Evolutionary conservation across 1,140 invertebrate genomes (phyloP), one percentile per base, ranked within the genome.

Genomic region (Cydia strobilella): DNA sequence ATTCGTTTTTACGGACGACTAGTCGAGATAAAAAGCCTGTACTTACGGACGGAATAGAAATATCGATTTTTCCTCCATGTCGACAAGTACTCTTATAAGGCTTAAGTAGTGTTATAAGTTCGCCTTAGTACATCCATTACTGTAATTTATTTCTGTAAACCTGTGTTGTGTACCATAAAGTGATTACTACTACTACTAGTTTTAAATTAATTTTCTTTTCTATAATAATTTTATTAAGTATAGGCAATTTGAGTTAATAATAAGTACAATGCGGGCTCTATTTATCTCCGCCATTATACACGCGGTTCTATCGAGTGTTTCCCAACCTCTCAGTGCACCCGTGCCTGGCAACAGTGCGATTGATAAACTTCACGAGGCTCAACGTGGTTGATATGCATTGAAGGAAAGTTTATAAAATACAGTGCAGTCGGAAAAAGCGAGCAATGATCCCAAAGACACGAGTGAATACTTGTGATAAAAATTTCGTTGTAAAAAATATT

Each of bases 311-410:
- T 69, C 27, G 65, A 39, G 65, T 69, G n/a, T 69, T 69, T 35
- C 65, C 65, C 65, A 69, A 69, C 65, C 15, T 66, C 63, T 66
- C 35, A 12, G 63, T 66, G 63, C 63, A 66, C 15, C 20, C 23
- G 63, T 2, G 20, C 20, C 39, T 7, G 65, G 13, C 4, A 2
- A 10, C 27, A n/a, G 65, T 18, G 27, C 65, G 42, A 69, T n/a
- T 69, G 7, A 39, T 23, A 59, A 59, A 23, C 54, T 59, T 23
- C n/a, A 51, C n/a, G 48, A 18, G 48, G 6, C 7, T 51, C n/a
- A 12, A 12, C 13, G 13, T 45, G 42, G 10, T 45, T 51, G 48
- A 18, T 39, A 39, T 10, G 35, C 7, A 39, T 39, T 39, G 7
- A 9, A 31, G 31, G 31, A 5, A 31, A 39, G 35, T 39, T 39